Conservation (phyloP, 2,113 vertebrate genomes). For the Taxidea taxus region DNA sequence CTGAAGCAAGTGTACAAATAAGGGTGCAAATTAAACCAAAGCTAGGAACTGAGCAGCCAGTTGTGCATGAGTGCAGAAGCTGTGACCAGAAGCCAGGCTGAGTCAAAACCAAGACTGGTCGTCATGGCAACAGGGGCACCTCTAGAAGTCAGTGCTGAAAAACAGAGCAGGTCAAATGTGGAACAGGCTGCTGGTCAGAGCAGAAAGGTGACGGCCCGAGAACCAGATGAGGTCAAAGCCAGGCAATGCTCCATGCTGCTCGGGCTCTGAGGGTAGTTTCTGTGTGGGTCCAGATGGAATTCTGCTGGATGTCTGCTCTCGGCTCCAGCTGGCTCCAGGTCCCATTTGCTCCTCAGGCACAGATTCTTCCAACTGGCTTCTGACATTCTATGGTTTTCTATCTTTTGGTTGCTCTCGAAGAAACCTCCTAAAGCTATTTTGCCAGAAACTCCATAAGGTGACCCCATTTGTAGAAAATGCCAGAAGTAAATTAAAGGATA, state of each 20-base stretch:
- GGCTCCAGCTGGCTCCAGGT: slow-evolving; percentile 56
- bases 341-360: background rate
- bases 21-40: slow-evolving; percentile 23
- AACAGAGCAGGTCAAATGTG: slow-evolving; percentile 59
- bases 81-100: slow-evolving; percentile 39
- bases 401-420: slow-evolving; percentile 50
- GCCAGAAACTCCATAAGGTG: slow-evolving; percentile 57
- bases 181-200: slow-evolving; percentile 37
- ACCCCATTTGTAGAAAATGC: slow-evolving; percentile 59
- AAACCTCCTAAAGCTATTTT: slow-evolving; percentile 31
- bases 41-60: background rate
- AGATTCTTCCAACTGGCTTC: slow-evolving; percentile 58
- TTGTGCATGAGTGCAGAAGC: background rate
- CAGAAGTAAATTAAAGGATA: slow-evolving; percentile 21
- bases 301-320: slow-evolving; percentile 49
- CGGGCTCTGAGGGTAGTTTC: background rate
- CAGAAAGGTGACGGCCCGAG: slow-evolving; percentile 9
- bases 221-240: slow-evolving; percentile 13
- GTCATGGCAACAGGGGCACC: slow-evolving; percentile 59
- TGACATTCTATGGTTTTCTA: slow-evolving; percentile 33
- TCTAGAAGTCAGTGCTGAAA: slow-evolving; percentile 55
- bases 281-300: slow-evolving; percentile 56
- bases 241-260: background rate
- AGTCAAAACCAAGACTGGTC: slow-evolving; percentile 57
- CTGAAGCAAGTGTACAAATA: slow-evolving; percentile 6